Conservation (phyloP, 2,797 vertebrate species). For the Onychomys torridus region DNA sequence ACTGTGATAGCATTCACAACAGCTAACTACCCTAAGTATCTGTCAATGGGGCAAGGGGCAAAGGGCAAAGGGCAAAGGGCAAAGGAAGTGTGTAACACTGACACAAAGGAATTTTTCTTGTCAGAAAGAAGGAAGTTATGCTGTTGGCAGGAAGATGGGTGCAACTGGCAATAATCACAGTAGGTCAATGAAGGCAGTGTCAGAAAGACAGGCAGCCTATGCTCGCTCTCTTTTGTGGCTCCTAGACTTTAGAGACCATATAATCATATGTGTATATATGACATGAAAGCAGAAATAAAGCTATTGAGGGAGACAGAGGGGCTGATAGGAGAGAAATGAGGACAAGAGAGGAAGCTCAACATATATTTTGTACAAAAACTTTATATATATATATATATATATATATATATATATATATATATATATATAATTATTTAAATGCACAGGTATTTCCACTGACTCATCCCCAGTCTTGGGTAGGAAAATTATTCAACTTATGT, state of each 20-base stretch:
- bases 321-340: neutral
- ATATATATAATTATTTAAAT: neutral
- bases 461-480: neutral
- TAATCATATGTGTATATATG: neutral
- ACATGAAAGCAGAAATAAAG: neutral
- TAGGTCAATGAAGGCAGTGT: neutral
- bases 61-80: neutral
- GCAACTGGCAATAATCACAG: neutral
- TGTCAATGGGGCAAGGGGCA: neutral
- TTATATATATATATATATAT: neutral
- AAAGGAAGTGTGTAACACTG: neutral
- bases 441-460: neutral
- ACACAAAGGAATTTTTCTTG: neutral
- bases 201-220: neutral
- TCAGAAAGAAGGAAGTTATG: neutral
- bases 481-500: constrained; percentile 30
- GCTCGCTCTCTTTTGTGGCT: neutral
- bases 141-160: neutral
- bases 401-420: neutral
- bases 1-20: neutral
- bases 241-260: neutral
- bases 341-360: neutral
- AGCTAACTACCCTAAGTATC: neutral
- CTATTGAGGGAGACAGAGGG: neutral
- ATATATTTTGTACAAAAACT: neutral